Evolutionary conservation across 2,888 invertebrate species (phyloP), one percentile per base, ranked within the genome.

Genomic region (Polyommatus iphigenia): DNA sequence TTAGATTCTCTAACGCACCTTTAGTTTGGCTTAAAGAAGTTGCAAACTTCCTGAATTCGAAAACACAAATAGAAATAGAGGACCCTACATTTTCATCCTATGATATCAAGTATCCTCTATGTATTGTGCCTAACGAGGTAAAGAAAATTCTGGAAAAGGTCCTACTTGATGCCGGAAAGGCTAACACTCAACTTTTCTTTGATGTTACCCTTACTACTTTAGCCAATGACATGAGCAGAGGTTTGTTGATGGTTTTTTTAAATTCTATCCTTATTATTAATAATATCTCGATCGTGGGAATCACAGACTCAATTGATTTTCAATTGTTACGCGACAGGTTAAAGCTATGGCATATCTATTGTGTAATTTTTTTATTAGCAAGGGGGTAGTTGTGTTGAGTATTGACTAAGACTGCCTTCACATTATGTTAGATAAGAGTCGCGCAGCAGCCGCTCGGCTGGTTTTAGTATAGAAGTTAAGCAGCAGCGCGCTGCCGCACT

Each of bases 211-310:
- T 97, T 24, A 96, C 96, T 8, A 94, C 96, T 20, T 95, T 97
- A 93, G 96, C 96, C 6, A 96, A 95, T 83, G 97, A 97, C 83
- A 95, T 97, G 95, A 95, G 95, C 76, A 96, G 96, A 92, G 96
- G 96, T 91, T 86, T 85, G 85, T 85, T 79, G 78, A 54, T 20
- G 29, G 29, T n/a, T n/a, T n/a, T 46, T 77, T 36, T 13, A 46
- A 57, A 76, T 20, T 5, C 1, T 6, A 32, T 32, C 54, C 54
- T 54, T 54, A 18, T 54, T 36, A n/a, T 32, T 50, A 24, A 24
- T 24, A 24, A 24, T 24, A 24, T 24, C 24, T 24, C 24, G 24
- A 24, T 24, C 24, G 24, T 24, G 24, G 24, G 24, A 24, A 24
- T 24, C 24, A 2, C 24, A 24, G 24, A 24, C 24, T 24, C 24